phyloP scores from a whole-genome alignment of 2,797 vertebrate species.

The Anguilla megastoma region DNA sequence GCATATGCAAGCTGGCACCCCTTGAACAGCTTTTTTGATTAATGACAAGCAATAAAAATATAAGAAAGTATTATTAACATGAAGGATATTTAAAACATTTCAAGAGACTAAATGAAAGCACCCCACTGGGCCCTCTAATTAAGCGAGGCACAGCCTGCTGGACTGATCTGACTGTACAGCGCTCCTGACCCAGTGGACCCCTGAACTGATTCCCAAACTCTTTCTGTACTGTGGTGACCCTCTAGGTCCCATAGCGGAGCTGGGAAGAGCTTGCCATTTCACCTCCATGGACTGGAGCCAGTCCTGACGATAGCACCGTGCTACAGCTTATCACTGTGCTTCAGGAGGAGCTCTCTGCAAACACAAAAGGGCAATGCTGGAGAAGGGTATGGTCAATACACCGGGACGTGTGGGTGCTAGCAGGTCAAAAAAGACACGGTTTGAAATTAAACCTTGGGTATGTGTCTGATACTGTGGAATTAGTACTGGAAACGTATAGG shows the following conservation, averaged over 20 bases:
- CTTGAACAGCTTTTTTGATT: not conserved
- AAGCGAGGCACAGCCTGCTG: not conserved
- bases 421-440: not conserved
- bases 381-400: not conserved
- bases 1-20: no score
- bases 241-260: not conserved
- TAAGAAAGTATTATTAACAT: not conserved
- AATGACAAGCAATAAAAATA: not conserved
- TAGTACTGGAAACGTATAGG: not conserved
- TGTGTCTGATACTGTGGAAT: not conserved
- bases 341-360: not conserved
- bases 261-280: not conserved
- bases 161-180: not conserved
- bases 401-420: not conserved
- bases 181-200: conserved; percentile 6
- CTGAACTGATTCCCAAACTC: conserved; percentile 9
- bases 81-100: not conserved
- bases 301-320: not conserved
- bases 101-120: not conserved
- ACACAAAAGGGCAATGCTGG: not conserved
- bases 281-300: conserved; percentile 18
- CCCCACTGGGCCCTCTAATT: not conserved
- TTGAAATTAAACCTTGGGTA: not conserved
- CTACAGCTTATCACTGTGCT: not conserved
- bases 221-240: conserved; percentile 7